phyloP scores from a whole-genome alignment of 2,113 vertebrate genomes.

The Rattus norvegicus region DNA sequence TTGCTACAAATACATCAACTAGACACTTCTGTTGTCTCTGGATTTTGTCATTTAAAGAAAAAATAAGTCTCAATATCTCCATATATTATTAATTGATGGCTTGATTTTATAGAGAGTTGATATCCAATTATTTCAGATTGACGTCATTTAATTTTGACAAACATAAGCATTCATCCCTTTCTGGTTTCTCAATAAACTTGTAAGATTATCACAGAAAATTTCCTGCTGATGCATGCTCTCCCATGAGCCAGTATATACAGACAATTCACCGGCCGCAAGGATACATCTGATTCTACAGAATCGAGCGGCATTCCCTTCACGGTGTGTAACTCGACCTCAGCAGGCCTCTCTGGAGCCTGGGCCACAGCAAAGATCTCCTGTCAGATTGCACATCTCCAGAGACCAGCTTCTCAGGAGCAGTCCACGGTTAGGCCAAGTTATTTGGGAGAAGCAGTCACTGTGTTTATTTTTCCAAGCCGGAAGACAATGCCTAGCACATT shows the following conservation, averaged over 20 bases:
- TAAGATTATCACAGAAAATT: constrained; percentile 18
- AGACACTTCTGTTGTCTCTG: not conserved
- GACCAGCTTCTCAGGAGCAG: constrained; percentile 34
- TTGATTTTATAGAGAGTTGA: constrained; percentile 29
- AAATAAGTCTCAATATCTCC: not conserved
- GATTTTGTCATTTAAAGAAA: not conserved
- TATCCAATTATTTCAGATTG: not conserved
- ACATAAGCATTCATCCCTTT: not conserved
- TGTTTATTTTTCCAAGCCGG: constrained; percentile 78
- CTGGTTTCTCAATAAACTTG: constrained; percentile 23
- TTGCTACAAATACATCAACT: not conserved
- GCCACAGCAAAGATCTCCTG: not conserved
- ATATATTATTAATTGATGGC: constrained; percentile 6
- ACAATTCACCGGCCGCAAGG: not conserved
- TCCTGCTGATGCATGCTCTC: not conserved
- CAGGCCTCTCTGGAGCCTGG: constrained; percentile 27
- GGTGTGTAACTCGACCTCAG: not conserved
- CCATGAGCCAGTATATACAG: not conserved
- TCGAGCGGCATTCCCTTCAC: not conserved
- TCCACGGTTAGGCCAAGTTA: constrained; percentile 24
- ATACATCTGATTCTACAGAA: constrained; percentile 1
- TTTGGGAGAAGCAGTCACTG: constrained; percentile 57
- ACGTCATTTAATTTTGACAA: constrained; percentile 33
- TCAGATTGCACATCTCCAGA: constrained; percentile 60
- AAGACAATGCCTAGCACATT: constrained; percentile 49